phyloP scores from a whole-genome alignment of 2,888 invertebrate species.

The Glomeris marginata region DNA sequence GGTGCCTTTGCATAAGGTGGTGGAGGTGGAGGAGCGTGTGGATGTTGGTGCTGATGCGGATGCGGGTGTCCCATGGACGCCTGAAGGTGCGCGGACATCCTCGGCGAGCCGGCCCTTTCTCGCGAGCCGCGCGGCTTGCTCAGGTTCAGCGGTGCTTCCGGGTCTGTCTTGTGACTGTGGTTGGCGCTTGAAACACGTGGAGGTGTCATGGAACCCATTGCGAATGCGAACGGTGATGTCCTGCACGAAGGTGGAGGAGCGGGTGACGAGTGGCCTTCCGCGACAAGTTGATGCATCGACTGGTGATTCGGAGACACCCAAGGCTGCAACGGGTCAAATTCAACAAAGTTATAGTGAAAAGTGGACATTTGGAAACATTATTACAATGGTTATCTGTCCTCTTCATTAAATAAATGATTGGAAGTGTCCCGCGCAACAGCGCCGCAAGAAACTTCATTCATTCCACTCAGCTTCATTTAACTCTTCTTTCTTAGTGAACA shows the following conservation, averaged over 20 bases:
- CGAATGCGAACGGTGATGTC: too few relatives aligned
- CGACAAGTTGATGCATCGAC: slow-evolving; percentile 47
- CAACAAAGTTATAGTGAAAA: too few relatives aligned
- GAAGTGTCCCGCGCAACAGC: too few relatives aligned
- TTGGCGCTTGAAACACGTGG: slow-evolving; percentile 13
- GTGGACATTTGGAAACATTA: too few relatives aligned
- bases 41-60: slow-evolving; percentile 1
- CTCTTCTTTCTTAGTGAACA: too few relatives aligned
- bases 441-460: too few relatives aligned
- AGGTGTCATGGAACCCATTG: slow-evolving; percentile 4
- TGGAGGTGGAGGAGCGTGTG: neutral
- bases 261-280: slow-evolving; percentile 17
- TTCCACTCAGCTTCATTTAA: too few relatives aligned
- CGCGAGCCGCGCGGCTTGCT: slow-evolving; percentile 47
- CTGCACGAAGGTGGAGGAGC: slow-evolving; percentile 17
- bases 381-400: too few relatives aligned
- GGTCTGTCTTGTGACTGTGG: slow-evolving; percentile 16
- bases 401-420: too few relatives aligned
- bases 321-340: slow-evolving; percentile 25
- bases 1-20: slow-evolving; percentile 3
- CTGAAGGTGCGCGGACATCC: neutral
- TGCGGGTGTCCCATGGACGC: neutral
- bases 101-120: neutral
- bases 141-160: slow-evolving; percentile 74
- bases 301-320: slow-evolving; percentile 55